Percentiles rank a stretch among this genome's conserved stretches.
Evolutionary conservation across 2,888 invertebrate genomes (phyloP).

Genomic region (Plagiodera versicolora): DNA sequence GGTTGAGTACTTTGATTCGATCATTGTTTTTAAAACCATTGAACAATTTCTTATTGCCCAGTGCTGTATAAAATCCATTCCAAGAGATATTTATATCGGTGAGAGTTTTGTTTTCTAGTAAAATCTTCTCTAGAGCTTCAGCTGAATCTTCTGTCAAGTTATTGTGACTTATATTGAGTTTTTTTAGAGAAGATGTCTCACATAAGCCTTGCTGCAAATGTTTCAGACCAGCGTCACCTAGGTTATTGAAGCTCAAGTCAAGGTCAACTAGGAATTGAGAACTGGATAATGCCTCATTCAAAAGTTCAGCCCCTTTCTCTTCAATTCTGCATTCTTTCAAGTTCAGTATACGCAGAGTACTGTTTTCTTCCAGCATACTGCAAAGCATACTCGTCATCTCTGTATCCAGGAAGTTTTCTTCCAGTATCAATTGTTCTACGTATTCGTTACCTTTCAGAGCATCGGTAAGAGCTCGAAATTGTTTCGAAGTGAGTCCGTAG

Average conservation of each 20-base stretch:
- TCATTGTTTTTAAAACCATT: constrained; percentile 48
- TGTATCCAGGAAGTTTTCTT: constrained; percentile 54
- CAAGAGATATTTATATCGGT: constrained; percentile 58
- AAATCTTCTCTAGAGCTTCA: constrained; percentile 49
- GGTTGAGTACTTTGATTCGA: constrained; percentile 48
- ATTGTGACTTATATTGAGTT: constrained; percentile 58
- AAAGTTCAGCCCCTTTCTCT: constrained; percentile 47
- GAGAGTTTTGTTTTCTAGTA: constrained; percentile 53
- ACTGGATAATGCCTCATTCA: constrained; percentile 48
- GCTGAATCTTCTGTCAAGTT: constrained; percentile 54
- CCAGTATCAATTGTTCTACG: constrained; percentile 46
- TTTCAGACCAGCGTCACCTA: constrained; percentile 54
- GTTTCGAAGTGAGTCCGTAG: constrained; percentile 49
- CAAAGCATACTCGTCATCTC: constrained; percentile 50
- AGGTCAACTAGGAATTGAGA: constrained; percentile 48
- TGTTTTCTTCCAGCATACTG: constrained; percentile 51
- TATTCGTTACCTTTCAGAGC: constrained; percentile 48
- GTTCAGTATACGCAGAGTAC: constrained; percentile 46
- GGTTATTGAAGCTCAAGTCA: constrained; percentile 54
- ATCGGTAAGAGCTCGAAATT: constrained; percentile 49
- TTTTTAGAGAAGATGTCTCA: constrained; percentile 47
- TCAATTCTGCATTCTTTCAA: constrained; percentile 56
- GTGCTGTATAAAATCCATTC: constrained; percentile 56
- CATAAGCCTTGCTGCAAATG: constrained; percentile 47
- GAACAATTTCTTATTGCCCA: constrained; percentile 52